Percentiles rank a stretch among this genome's conserved stretches.
Evolutionary conservation across 2,797 vertebrate genomes (phyloP).

Genomic region (Catostomus latipinnis): DNA sequence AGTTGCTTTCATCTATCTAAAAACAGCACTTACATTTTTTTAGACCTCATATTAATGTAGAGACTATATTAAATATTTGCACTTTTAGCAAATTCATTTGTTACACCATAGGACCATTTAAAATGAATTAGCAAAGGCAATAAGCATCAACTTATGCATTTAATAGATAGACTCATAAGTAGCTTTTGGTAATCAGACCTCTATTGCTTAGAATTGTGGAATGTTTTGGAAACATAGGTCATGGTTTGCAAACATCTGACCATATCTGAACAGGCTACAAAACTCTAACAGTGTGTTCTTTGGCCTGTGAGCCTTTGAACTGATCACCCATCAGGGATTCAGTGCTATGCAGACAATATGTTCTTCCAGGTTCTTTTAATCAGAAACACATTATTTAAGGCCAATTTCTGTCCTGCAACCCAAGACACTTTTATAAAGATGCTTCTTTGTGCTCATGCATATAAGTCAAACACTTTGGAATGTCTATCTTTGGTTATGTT

Average conservation of each 20-base stretch:
- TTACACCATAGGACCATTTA: too few relatives aligned
- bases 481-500: too few relatives aligned
- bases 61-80: too few relatives aligned
- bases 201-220: conserved; percentile 18
- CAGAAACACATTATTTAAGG: conserved; percentile 1
- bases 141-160: neutral
- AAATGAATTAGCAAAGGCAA: too few relatives aligned
- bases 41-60: too few relatives aligned
- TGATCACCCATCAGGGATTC: conserved; percentile 39
- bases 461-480: too few relatives aligned
- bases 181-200: conserved; percentile 23
- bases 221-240: conserved; percentile 30
- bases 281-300: conserved; percentile 29
- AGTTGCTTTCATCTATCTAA: too few relatives aligned
- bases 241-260: neutral
- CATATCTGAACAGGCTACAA: neutral
- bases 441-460: too few relatives aligned
- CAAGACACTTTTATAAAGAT: neutral
- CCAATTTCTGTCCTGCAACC: neutral
- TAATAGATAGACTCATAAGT: neutral
- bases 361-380: conserved; percentile 38
- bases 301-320: conserved; percentile 29
- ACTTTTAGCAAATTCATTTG: too few relatives aligned
- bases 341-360: conserved; percentile 45
- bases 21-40: too few relatives aligned